Evolutionary conservation across 1,140 invertebrate genomes (phyloP).

Genomic region (Sogatella furcifera): DNA sequence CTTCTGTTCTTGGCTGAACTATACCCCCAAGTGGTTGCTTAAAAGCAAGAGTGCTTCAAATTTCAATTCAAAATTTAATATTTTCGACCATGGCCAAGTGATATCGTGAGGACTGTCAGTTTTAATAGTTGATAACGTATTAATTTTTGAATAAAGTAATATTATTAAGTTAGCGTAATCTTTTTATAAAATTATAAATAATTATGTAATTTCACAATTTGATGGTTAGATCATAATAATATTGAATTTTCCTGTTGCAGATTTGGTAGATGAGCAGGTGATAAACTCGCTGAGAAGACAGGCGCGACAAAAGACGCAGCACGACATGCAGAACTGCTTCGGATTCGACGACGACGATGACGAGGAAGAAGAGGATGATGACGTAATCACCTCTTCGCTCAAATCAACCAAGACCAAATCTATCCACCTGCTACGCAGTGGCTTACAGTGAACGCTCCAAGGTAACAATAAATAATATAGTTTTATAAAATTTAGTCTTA

Average conservation of each 20-base stretch:
- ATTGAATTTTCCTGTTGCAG: not conserved
- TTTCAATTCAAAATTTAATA: too few relatives aligned
- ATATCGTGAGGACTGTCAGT: too few relatives aligned
- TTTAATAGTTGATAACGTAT: not conserved
- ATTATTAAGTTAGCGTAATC: too few relatives aligned
- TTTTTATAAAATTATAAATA: too few relatives aligned
- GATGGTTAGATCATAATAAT: not conserved
- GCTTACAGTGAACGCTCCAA: not conserved
- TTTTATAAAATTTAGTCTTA: too few relatives aligned
- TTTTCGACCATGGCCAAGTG: too few relatives aligned
- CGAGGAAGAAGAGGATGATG: conserved; percentile 14
- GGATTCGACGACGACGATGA: conserved; percentile 60
- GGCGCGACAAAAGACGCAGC: not conserved
- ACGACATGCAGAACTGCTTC: conserved; percentile 66
- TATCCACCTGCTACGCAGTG: too few relatives aligned
- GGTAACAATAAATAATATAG: not conserved
- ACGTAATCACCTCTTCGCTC: conserved; percentile 11
- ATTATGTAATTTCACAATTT: too few relatives aligned
- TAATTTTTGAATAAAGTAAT: too few relatives aligned
- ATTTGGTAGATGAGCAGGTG: conserved; percentile 2
- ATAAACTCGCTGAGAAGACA: not conserved
- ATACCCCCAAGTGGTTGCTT: too few relatives aligned
- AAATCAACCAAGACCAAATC: not conserved
- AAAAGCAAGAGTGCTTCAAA: too few relatives aligned
- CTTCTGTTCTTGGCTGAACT: too few relatives aligned